Evolutionary conservation across 2,888 invertebrate species (phyloP).

Genomic region (Oconnorella tubifera): DNA sequence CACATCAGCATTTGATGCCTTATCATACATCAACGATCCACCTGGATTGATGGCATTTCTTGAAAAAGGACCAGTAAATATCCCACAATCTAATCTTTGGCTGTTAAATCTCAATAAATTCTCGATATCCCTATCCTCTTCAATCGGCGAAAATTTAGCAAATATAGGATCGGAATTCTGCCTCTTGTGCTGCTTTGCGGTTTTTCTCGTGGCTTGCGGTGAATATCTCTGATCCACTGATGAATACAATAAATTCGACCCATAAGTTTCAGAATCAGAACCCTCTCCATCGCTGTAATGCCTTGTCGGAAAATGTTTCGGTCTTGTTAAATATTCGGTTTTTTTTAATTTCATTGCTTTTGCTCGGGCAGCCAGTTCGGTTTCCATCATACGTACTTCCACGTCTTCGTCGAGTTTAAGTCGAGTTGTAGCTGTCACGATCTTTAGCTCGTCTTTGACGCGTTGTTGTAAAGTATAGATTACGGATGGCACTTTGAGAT

Average conservation of each 20-base stretch:
- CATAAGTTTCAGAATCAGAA: too few relatives aligned
- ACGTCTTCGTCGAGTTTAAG: conserved; percentile 23
- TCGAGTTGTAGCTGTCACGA: conserved; percentile 27
- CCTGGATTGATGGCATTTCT: too few relatives aligned
- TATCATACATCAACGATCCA: too few relatives aligned
- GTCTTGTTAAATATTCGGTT: too few relatives aligned
- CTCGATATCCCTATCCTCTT: conserved; percentile 14
- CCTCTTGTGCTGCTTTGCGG: conserved; percentile 13
- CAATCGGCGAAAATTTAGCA: conserved; percentile 17
- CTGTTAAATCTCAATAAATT: conserved; percentile 5
- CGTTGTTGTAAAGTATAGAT: conserved; percentile 20
- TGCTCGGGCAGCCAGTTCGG: conserved; percentile 20
- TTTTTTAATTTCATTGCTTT: too few relatives aligned
- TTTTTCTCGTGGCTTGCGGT: conserved; percentile 4
- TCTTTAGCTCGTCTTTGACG: conserved; percentile 27
- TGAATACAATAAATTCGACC: too few relatives aligned
- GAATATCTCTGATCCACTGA: not conserved
- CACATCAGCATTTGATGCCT: not conserved
- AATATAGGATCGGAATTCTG: conserved; percentile 9
- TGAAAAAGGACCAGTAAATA: too few relatives aligned
- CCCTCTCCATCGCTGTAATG: too few relatives aligned
- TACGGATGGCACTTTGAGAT: conserved; percentile 12
- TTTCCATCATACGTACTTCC: conserved; percentile 26
- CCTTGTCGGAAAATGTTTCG: too few relatives aligned
- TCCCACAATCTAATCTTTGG: not conserved